Evolutionary conservation across 2,888 invertebrate species (phyloP).

Genomic region (Mimachlamys varia): DNA sequence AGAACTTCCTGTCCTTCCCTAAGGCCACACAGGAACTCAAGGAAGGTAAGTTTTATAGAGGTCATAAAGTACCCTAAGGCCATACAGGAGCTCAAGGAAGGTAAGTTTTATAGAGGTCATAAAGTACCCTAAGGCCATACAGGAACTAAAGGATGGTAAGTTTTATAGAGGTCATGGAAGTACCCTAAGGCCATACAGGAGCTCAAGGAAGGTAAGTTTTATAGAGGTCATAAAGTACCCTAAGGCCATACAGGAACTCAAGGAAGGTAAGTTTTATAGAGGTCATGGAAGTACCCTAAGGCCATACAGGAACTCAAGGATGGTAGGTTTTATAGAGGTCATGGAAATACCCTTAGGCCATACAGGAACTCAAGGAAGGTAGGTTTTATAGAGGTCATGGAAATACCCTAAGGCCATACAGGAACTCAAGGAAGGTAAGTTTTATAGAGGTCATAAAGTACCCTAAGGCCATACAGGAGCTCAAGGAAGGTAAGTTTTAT

Average conservation of each 20-base stretch:
- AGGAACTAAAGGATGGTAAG: conserved; percentile 86
- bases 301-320: too few relatives aligned
- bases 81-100: too few relatives aligned
- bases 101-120: too few relatives aligned
- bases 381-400: not conserved
- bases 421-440: not conserved
- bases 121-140: conserved; percentile 84
- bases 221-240: conserved; percentile 84
- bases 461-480: conserved; percentile 87
- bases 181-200: not conserved
- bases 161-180: not conserved
- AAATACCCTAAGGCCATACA: not conserved
- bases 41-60: conserved; percentile 80
- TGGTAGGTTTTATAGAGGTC: too few relatives aligned
- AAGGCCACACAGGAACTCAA: conserved; percentile 88
- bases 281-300: not conserved
- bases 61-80: not conserved
- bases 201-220: not conserved
- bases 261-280: conserved; percentile 82
- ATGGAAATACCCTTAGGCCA: conserved; percentile 82
- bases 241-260: conserved; percentile 87
- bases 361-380: conserved; percentile 87
- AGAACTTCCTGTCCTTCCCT: conserved; percentile 87
- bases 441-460: conserved; percentile 82
- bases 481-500: conserved; percentile 84